Evolutionary conservation across 2,113 vertebrate species (phyloP).

Genomic region (Xerus inauris): DNA sequence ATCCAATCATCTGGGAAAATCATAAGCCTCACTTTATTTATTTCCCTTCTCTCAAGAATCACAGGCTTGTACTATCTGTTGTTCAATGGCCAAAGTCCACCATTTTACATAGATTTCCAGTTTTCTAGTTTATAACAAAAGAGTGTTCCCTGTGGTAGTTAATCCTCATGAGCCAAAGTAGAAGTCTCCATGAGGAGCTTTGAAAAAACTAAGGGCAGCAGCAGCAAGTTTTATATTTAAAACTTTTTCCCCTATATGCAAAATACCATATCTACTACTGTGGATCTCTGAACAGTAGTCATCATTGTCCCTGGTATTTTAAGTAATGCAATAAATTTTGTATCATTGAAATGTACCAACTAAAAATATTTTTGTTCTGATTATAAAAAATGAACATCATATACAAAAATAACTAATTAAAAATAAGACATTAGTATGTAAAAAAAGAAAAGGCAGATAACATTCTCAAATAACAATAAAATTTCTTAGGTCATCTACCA

Average conservation of each 20-base stretch:
- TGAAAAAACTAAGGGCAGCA: slow-evolving; percentile 19
- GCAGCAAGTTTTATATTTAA: background rate
- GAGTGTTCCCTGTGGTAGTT: background rate
- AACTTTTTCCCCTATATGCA: background rate
- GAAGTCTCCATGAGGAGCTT: background rate
- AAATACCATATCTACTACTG: background rate
- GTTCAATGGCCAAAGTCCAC: background rate
- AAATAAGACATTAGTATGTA: no score
- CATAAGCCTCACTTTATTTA: background rate
- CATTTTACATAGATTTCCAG: background rate
- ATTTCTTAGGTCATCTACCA: background rate
- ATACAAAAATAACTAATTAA: no score
- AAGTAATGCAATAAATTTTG: background rate
- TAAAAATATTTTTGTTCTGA: no score
- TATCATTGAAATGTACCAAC: no score
- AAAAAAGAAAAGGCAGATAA: slow-evolving; percentile 33
- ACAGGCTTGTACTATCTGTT: background rate
- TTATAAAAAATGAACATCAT: no score
- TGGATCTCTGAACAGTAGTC: background rate
- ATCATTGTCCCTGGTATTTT: slow-evolving; percentile 20
- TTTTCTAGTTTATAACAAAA: slow-evolving; percentile 19
- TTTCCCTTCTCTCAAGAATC: background rate
- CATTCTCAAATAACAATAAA: slow-evolving; percentile 63
- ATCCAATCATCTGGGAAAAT: slow-evolving; percentile 33
- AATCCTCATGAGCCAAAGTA: slow-evolving; percentile 4